Evolutionary conservation across 2,113 vertebrate genomes (phyloP), one percentile per base, ranked within the genome.

Genomic region (Pelodiscus sinensis): DNA sequence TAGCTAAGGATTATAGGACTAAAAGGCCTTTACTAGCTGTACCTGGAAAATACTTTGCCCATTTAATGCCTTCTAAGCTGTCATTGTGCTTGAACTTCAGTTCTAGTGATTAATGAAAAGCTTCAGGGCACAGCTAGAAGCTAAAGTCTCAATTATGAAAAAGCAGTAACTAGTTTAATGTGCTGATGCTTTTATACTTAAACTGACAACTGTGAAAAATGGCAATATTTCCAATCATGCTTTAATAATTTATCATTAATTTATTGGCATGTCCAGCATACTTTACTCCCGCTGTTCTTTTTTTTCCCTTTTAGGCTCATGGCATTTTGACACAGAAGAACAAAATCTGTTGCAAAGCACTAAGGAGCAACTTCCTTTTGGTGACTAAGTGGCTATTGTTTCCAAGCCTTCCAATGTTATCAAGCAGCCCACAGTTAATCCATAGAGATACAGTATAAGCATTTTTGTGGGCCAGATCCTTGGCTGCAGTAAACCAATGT

Each of bases 91-190:
- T 98, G 98, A 97, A 98, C 98, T 98, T 99, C 98, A 98, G 98
- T 98, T 98, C 97, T 97, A 95, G 98, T 99, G 99, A 99, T 99
- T 99, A 99, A 99, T 99, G 99, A 98, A 99, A 98, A 99, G 99
- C 99, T 99, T 98, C 98, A 98, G 98, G 99, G 99, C 99, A 99
- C 99, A 98, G 99, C 99, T 98, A 99, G 98, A 97, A 99, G 99
- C 99, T 98, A 98, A 99, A 98, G 98, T 99, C 99, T 99, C 99
- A 99, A 99, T 99, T 99, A 99, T 99, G 98, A 99, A 99, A 98
- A 99, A 98, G 98, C 98, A 98, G 99, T 99, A 99, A 99, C 98
- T 98, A 99, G 98, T 98, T 99, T 98, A 99, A 99, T 99, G 99
- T 98, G 98, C 99, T 98, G 98, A 99, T 98, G 98, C 99, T 98